Conservation (phyloP, 2,113 vertebrate species). For the Ursus arctos region DNA sequence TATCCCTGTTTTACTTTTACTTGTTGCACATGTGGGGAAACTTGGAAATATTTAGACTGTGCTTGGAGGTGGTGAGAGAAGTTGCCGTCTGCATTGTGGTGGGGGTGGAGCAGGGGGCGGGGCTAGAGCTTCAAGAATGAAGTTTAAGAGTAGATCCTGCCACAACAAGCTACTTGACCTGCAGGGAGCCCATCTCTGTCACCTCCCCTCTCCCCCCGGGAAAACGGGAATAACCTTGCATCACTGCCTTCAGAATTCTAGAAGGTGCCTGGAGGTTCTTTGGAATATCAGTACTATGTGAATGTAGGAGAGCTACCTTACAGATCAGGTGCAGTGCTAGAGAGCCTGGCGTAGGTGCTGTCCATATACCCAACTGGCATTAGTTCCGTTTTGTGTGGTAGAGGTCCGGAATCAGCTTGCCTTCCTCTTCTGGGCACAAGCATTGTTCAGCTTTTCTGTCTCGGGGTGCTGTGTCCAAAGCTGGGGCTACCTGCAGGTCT, state of each 20-base stretch:
- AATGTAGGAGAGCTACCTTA: neutral
- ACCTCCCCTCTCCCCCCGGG: neutral
- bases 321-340: accelerated
- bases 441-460: neutral
- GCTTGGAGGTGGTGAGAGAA: neutral
- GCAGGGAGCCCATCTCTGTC: neutral
- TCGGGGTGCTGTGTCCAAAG: neutral
- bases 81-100: accelerated
- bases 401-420: neutral
- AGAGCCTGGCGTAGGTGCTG: neutral
- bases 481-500: neutral
- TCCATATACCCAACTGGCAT: neutral
- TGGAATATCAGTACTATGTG: neutral
- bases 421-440: neutral
- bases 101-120: too few species aligned
- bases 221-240: neutral
- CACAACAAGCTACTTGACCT: accelerated
- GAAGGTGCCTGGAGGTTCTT: neutral
- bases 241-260: neutral
- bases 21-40: neutral
- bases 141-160: too few species aligned
- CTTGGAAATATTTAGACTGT: neutral
- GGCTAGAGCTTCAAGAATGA: accelerated
- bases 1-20: neutral
- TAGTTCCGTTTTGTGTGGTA: neutral